phyloP scores from a whole-genome alignment of 2,797 vertebrate species.

The Rhynchonycteris naso region DNA sequence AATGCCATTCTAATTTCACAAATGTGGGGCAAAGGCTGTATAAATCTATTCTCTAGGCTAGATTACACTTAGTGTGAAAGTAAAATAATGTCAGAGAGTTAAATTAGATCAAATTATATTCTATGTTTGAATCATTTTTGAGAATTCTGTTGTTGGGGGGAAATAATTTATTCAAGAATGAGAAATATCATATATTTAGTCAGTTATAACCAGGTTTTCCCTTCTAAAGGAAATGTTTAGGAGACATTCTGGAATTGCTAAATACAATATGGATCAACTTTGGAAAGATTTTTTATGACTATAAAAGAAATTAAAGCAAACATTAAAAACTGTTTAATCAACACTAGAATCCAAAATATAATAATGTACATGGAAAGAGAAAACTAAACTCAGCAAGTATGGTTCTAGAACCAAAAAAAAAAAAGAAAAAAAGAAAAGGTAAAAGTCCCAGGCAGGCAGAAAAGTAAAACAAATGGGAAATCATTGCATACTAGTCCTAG shows the following conservation, averaged over 20 bases:
- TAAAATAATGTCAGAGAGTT: background rate
- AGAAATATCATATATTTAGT: background rate
- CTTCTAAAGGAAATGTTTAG: background rate
- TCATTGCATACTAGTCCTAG: background rate
- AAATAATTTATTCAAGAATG: background rate
- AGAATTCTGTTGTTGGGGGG: background rate
- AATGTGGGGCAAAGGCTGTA: background rate
- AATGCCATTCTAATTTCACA: slow-evolving; percentile 11
- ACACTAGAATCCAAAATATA: background rate
- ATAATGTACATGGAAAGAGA: background rate
- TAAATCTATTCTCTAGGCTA: background rate
- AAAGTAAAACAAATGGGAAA: slow-evolving; percentile 1
- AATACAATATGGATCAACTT: background rate
- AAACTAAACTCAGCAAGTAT: background rate
- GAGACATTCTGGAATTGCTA: slow-evolving; percentile 7
- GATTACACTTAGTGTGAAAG: background rate
- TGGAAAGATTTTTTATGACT: slow-evolving; percentile 45
- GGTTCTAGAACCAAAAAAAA: background rate
- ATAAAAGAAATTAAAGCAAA: slow-evolving; percentile 43
- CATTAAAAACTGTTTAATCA: background rate
- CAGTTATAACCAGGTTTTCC: background rate
- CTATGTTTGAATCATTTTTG: background rate
- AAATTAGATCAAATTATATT: background rate
- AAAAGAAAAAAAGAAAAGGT: slow-evolving; percentile 31
- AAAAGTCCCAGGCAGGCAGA: background rate